Evolutionary conservation across 2,888 invertebrate species (phyloP), one percentile per base, ranked within the genome.

Genomic region (Clostera curtula): DNA sequence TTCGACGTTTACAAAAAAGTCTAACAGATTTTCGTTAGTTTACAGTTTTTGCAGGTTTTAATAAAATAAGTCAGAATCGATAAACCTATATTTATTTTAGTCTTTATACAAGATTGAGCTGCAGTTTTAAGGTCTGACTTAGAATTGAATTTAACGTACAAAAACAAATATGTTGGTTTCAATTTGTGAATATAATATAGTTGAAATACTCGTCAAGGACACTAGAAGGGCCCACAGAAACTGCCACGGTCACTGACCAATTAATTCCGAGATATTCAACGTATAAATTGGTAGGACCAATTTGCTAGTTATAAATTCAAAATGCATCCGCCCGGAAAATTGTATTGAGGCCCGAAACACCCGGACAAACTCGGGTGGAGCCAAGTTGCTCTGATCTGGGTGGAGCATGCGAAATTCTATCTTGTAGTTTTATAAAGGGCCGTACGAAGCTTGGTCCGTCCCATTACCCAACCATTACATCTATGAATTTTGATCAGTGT

Each of bases 291-390:
- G 65, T 66, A 65, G 66, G 63, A 68, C 67, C 82, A 77, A 79
- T 80, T 82, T 76, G 68, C 72, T 77, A 66, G 80, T 82, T 80
- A 82, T 80, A 80, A 82, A 82, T 82, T 80, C 80, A 74, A 79
- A 79, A 75, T 77, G 76, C 76, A 79, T 74, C 69, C 75, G 56
- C 56, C 64, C 75, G 69, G 65, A 74, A 79, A 82, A 82, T 80
- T 80, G 80, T 80, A 74, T 77, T 61, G 76, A 66, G 69, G 64
- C 72, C 72, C 69, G 45, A 15, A 54, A 58, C 56, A 67, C 46
- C 55, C 66, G 58, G 39, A 49, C 53, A 41, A 52, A 48, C 56
- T 56, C 36, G 45, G 58, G 48, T 45, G 55, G 49, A 40, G 32
- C 39, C 24, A 30, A 36, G 40, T 41, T 41, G 40, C 37, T 36